Evolutionary conservation across 2,113 vertebrate species (phyloP), one percentile per base, ranked within the genome.

Genomic region (Xiphophorus couchianus): DNA sequence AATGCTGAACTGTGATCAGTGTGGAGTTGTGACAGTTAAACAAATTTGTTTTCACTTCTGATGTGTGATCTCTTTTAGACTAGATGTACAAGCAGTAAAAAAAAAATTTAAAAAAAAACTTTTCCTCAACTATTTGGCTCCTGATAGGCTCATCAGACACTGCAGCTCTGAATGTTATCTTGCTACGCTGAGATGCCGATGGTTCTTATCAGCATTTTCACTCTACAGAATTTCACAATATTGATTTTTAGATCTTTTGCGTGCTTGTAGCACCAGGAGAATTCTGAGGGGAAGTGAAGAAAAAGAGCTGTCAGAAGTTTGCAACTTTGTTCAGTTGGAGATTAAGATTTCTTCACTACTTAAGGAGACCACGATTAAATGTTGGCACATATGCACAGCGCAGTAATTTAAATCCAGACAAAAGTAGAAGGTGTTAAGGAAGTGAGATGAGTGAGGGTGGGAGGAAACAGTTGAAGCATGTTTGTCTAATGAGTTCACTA

Each of bases 401-500:
- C 28, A 10, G 0, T 63, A 44, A 69, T 7, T 37, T 33, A 39
- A 66, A 39, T 60, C 48, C 31, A 74, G 48, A 39, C 51, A 81
- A 80, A 81, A 84, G 77, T 31, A 51, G 28, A 22, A 35, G 58
- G 35, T 76, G 63, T 74, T 78, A 77, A 63, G 14, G 33, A 29
- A 44, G 60, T 62, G 60, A 64, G 27, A 22, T 25, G 44, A 62
- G 39, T 31, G 64, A 27, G 31, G 61, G 9, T 39, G 54, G 19
- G 25, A 25, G 15, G 48, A 69, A 74, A 64, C 42, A 54, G 48
- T 0, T 3, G 78, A 77, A 33, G 72, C 78, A 84, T 15, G n/a
- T 90, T 88, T 5, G 3, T 17, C 73, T 86, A 83, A 83, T 44
- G 15, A 79, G 82, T 77, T 92, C 80, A 88, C 70, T 76, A 69